Evolutionary conservation across 2,888 invertebrate species (phyloP).

Genomic region (Leucophora obtusa): DNA sequence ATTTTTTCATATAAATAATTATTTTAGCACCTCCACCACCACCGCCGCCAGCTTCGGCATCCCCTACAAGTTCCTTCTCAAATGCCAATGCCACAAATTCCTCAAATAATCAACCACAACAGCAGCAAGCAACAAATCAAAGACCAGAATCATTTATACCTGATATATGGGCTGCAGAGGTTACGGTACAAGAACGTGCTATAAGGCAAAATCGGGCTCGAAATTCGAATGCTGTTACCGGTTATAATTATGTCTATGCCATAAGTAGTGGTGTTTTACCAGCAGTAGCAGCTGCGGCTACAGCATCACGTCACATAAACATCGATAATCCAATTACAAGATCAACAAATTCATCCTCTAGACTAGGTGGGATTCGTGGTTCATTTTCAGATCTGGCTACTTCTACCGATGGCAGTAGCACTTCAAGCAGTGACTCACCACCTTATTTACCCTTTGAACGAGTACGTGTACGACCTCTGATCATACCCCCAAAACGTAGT

Average conservation of each 20-base stretch:
- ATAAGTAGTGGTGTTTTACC: constrained; percentile 78
- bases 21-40: constrained; percentile 50
- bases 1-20: background rate
- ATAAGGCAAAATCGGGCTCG: constrained; percentile 74
- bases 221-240: constrained; percentile 72
- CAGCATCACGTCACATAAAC: constrained; percentile 32
- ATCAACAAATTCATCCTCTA: constrained; percentile 27
- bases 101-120: constrained; percentile 12
- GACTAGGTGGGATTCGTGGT: constrained; percentile 23
- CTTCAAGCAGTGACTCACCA: constrained; percentile 61
- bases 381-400: constrained; percentile 43
- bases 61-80: constrained; percentile 48
- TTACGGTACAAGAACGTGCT: constrained; percentile 77
- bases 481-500: constrained; percentile 51
- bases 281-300: constrained; percentile 44
- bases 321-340: constrained; percentile 30
- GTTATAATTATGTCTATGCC: constrained; percentile 78
- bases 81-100: constrained; percentile 42
- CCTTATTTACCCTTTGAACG: constrained; percentile 63
- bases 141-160: constrained; percentile 73
- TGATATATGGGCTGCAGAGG: constrained; percentile 79
- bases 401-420: constrained; percentile 63
- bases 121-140: constrained; percentile 47
- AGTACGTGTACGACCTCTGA: constrained; percentile 66
- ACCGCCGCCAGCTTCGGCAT: constrained; percentile 50